Percentiles rank a stretch among this genome's conserved stretches.
Conservation (phyloP, 1,140 invertebrate species). For the Eufriesea mexicana region DNA sequence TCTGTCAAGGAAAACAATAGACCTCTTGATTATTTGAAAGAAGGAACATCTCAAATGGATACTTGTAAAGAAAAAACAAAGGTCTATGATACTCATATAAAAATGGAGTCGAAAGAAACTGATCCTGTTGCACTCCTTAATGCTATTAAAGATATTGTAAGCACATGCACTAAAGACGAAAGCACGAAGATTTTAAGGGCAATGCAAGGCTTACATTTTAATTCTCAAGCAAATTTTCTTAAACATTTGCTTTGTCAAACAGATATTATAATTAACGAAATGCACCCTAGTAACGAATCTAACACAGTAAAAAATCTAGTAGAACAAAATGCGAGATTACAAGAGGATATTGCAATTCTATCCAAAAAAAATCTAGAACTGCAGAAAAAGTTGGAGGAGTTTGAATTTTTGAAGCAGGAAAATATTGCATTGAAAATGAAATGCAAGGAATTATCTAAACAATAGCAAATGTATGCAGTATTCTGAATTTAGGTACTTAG, state of each 20-base stretch:
- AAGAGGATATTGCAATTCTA: conserved; percentile 71
- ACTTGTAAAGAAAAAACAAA: conserved; percentile 55
- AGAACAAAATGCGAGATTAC: conserved; percentile 73
- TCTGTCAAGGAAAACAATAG: conserved; percentile 77
- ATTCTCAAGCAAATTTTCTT: conserved; percentile 74
- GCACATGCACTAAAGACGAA: conserved; percentile 72
- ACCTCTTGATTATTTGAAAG: conserved; percentile 65
- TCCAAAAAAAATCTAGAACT: conserved; percentile 70
- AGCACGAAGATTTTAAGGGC: conserved; percentile 72
- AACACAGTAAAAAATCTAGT: conserved; percentile 64
- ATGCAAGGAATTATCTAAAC: conserved; percentile 66
- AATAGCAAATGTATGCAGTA: conserved; percentile 17
- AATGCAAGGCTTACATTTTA: conserved; percentile 73
- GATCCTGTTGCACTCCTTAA: conserved; percentile 71
- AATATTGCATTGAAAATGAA: conserved; percentile 74
- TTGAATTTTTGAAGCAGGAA: conserved; percentile 72
- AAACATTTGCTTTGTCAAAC: conserved; percentile 73
- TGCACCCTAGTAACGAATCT: conserved; percentile 66
- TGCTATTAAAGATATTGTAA: conserved; percentile 74
- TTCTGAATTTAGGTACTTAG: neutral
- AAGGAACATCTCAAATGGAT: conserved; percentile 51
- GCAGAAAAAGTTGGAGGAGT: conserved; percentile 68
- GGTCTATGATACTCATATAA: conserved; percentile 20
- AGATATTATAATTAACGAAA: conserved; percentile 73
- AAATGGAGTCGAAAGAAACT: conserved; percentile 50